These are phyloP conservation scores for Campylorhamphus procurvoides DNA, from an alignment of 2,113 vertebrate species.

Conservation along the genomic window DNA sequence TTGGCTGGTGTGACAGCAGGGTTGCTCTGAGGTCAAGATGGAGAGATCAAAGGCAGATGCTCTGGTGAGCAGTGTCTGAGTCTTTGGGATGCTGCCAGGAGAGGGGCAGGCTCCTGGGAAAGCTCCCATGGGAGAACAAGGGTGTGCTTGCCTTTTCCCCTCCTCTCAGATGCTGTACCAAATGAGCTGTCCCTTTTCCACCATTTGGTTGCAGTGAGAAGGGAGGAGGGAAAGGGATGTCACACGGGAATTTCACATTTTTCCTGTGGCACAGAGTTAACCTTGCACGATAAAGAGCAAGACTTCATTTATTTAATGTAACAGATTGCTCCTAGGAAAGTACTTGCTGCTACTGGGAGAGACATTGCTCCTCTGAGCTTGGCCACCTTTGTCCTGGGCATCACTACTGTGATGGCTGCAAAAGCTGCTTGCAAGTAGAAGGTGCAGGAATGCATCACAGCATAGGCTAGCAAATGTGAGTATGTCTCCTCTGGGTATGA, in stretches of 20 bases:
- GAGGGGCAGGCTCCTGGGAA: background rate
- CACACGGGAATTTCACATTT: background rate
- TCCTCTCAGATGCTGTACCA: background rate
- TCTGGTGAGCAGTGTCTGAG: background rate
- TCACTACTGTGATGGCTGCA: background rate
- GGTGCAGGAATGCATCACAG: background rate
- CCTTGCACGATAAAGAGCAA: background rate
- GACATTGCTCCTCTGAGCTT: background rate
- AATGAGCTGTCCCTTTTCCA: background rate
- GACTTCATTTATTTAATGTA: background rate
- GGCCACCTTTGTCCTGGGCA: background rate
- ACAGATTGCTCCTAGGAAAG: background rate
- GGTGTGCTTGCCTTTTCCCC: background rate
- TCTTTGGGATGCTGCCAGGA: background rate
- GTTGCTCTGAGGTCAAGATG: background rate
- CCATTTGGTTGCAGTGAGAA: background rate
- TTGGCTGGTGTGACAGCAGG: background rate
- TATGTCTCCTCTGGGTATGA: background rate
- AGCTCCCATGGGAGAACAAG: background rate
- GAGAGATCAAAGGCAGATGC: constrained; percentile 6
- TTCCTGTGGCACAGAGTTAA: background rate
- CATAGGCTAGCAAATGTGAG: accelerated
- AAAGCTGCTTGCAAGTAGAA: background rate
- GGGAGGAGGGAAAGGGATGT: background rate
- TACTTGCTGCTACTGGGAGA: background rate